Base-by-base conservation (phyloP, 1,140 invertebrate species). In the Rhysida immarginata region DNA sequence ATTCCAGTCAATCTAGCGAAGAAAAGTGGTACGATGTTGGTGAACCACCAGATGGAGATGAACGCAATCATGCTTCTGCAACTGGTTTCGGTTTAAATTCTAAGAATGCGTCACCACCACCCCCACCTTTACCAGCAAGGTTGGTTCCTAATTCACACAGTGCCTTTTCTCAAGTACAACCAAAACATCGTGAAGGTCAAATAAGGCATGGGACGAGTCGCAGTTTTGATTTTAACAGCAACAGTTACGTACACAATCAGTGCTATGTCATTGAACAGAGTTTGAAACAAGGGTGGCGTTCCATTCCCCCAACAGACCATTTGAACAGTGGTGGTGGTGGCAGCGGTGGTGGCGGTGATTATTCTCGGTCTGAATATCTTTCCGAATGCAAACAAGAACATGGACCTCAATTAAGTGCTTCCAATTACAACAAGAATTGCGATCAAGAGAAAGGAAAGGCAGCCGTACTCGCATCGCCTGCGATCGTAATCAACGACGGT, bases 11-110 rank as follows among this genome's bases (percentile, higher is more conserved):
- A 65, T 80, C 78, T 29, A 77, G 74, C 57, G 81, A 81, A 58
- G 80, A 82, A 66, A 72, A 78, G 63, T 83, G 81, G 81, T 79
- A 79, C 59, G 77, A 80, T 56, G 65, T 78, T 27, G 57, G 73
- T 26, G 77, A 79, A 50, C 62, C 67, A 24, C 52, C 26, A 23
- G 61, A 61, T 53, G 48, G 56, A 3, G 61, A 61, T 14, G 50
- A 56, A 11, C 45, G 41, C 14, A 57, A 56, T 54, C 41, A 23
- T 45, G 3, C 21, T 11, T 2, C 51, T 26, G 24, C 8, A 8
- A 48, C 13, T 18, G 27, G 21, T n/a, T 25, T 68, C 25, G 66
- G 21, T 45, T 53, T 5, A 18, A 51, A 43, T 21, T 45, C 53
- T 42, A 53, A 23, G 25, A 42, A n/a, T 20, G n/a, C n/a, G n/a